A percentile compares a stretch with the other conserved stretches of the same genome.
These are phyloP conservation scores for Cotesia glomerata DNA, from an alignment of 1,140 invertebrate species.

Conservation along the genomic window DNA sequence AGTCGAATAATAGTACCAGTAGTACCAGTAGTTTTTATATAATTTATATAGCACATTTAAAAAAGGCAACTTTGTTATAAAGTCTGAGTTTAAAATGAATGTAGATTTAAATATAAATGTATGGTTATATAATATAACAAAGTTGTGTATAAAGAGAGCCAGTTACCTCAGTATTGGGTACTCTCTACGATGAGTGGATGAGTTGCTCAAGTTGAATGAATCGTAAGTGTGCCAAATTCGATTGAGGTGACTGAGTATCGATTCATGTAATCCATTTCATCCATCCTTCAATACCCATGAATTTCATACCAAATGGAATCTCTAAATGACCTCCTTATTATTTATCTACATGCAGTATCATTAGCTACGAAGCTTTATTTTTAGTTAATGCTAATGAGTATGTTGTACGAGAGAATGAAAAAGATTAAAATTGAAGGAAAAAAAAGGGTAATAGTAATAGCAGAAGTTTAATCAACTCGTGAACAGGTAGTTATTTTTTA, in stretches of 20 bases:
- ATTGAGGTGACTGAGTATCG: conserved; percentile 22
- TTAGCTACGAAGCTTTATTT: not conserved
- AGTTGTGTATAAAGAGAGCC: not conserved
- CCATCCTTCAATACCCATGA: not conserved
- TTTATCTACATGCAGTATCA: not conserved
- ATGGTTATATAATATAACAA: too few relatives aligned
- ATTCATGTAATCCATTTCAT: not conserved
- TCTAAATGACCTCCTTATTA: not conserved
- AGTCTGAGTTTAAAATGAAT: not conserved
- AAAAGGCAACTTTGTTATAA: too few relatives aligned
- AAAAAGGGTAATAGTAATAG: too few relatives aligned
- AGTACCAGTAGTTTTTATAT: not conserved
- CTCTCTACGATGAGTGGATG: not conserved
- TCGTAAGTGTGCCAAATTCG: conserved; percentile 18
- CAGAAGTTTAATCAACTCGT: too few relatives aligned
- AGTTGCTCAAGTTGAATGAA: conserved; percentile 12
- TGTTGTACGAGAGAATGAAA: too few relatives aligned
- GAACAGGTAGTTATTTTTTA: too few relatives aligned
- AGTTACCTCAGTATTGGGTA: too few relatives aligned
- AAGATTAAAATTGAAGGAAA: too few relatives aligned
- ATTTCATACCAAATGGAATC: not conserved
- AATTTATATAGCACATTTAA: not conserved
- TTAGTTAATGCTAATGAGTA: too few relatives aligned
- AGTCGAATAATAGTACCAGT: too few relatives aligned
- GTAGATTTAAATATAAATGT: not conserved